Percentiles rank a stretch among this genome's conserved stretches.
phyloP scores from a whole-genome alignment of 2,113 vertebrate species.

The Varanus komodoensis region DNA sequence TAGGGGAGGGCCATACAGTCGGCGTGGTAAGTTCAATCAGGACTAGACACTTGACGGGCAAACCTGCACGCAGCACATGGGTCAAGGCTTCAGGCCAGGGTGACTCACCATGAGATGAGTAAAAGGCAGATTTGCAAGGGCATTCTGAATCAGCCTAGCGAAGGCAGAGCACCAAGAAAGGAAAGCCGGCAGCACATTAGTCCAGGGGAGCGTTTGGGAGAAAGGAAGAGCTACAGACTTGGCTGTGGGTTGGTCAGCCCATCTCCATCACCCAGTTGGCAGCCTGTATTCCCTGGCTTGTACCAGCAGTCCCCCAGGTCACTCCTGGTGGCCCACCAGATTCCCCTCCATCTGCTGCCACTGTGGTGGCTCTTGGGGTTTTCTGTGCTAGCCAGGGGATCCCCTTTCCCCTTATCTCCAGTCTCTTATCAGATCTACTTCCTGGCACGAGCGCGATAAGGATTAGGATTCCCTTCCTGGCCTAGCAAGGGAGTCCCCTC shows the following conservation, averaged over 20 bases:
- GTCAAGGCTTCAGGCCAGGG: not conserved
- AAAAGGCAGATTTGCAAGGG: not conserved
- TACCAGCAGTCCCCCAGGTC: too few relatives aligned
- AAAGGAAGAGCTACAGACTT: not conserved
- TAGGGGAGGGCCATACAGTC: not conserved
- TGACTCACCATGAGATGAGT: not conserved
- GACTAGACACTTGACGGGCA: not conserved
- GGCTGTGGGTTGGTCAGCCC: not conserved
- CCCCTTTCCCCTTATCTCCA: too few relatives aligned
- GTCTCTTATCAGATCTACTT: too few relatives aligned
- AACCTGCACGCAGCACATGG: too few relatives aligned
- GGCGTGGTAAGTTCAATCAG: not conserved
- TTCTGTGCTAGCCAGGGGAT: too few relatives aligned
- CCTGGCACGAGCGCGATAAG: too few relatives aligned
- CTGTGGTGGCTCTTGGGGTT: too few relatives aligned
- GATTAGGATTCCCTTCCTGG: too few relatives aligned
- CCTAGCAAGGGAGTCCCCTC: too few relatives aligned
- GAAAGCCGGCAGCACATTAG: not conserved
- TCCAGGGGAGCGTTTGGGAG: not conserved
- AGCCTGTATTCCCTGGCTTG: too few relatives aligned
- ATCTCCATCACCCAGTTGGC: not conserved
- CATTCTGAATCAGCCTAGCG: not conserved
- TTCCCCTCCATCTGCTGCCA: too few relatives aligned
- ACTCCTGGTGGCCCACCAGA: too few relatives aligned
- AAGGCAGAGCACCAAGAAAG: not conserved